Evolutionary conservation across 1,140 invertebrate species (phyloP).

Genomic region (Drosophila watanabei): DNA sequence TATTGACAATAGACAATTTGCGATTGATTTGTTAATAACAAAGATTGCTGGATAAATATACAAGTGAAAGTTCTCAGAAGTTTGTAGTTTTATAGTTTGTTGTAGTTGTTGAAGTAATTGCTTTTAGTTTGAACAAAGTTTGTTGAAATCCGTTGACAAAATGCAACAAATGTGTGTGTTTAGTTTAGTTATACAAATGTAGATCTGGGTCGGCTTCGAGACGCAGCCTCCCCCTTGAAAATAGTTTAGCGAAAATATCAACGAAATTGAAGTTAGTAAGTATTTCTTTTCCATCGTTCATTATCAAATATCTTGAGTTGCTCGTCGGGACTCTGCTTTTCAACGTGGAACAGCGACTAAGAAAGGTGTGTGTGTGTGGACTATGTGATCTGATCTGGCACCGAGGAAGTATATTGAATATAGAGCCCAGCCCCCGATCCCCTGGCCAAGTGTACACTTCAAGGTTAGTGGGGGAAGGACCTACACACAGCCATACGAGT

Average conservation of each 20-base stretch:
- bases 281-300: slow-evolving; percentile 18
- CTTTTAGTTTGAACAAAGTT: slow-evolving; percentile 69
- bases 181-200: slow-evolving; percentile 53
- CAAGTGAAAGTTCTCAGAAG: slow-evolving; percentile 63
- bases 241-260: slow-evolving; percentile 54
- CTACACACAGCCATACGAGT: slow-evolving; percentile 36
- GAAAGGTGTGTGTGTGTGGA: slow-evolving; percentile 14
- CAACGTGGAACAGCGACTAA: slow-evolving; percentile 67
- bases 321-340: slow-evolving; percentile 45
- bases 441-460: slow-evolving; percentile 7
- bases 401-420: slow-evolving; percentile 31
- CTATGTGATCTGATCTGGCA: slow-evolving; percentile 34
- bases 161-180: slow-evolving; percentile 72
- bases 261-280: slow-evolving; percentile 58
- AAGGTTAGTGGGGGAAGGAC: slow-evolving; percentile 23
- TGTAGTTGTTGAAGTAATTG: slow-evolving; percentile 57
- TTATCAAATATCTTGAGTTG: slow-evolving; percentile 50
- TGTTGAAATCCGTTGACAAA: slow-evolving; percentile 73
- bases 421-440: slow-evolving; percentile 23
- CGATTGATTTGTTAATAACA: slow-evolving; percentile 61
- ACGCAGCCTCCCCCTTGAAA: slow-evolving; percentile 6
- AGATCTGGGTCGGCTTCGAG: neutral
- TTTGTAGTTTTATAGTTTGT: slow-evolving; percentile 36
- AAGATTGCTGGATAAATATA: slow-evolving; percentile 53
- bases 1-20: slow-evolving; percentile 66